Conservation (phyloP, 1,140 invertebrate species). For the Acromyrmex echinatior region DNA sequence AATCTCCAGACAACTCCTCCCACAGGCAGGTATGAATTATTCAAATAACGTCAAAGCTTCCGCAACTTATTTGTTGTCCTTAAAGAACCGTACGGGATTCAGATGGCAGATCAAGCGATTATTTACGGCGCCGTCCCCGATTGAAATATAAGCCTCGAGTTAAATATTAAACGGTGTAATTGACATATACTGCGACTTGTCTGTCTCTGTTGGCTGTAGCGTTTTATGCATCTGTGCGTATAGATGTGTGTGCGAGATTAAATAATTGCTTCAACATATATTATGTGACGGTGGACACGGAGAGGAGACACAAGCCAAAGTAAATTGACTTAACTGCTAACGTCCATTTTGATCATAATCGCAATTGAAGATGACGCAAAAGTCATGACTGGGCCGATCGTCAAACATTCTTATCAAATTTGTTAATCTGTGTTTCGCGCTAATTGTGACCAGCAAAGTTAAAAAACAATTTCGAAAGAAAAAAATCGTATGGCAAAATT, state of each 20-base stretch:
- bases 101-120: constrained; percentile 28
- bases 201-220: constrained; percentile 10
- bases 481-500: constrained; percentile 3
- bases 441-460: not conserved
- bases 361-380: constrained; percentile 39
- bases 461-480: not conserved
- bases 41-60: not conserved
- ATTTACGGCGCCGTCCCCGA: constrained; percentile 38
- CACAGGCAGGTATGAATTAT: constrained; percentile 13
- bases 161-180: constrained; percentile 41
- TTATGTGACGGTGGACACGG: constrained; percentile 29
- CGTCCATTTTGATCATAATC: constrained; percentile 43
- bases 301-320: constrained; percentile 36
- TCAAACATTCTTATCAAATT: not conserved
- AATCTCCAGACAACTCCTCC: not conserved
- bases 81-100: constrained; percentile 9
- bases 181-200: constrained; percentile 40
- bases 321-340: constrained; percentile 61
- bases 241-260: constrained; percentile 42
- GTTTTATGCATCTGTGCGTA: not conserved
- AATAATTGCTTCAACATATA: constrained; percentile 69
- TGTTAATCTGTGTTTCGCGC: not conserved
- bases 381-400: not conserved
- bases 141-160: constrained; percentile 44
- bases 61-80: constrained; percentile 19